Conservation (phyloP, 1,140 invertebrate genomes). For the Heliconius congener region DNA sequence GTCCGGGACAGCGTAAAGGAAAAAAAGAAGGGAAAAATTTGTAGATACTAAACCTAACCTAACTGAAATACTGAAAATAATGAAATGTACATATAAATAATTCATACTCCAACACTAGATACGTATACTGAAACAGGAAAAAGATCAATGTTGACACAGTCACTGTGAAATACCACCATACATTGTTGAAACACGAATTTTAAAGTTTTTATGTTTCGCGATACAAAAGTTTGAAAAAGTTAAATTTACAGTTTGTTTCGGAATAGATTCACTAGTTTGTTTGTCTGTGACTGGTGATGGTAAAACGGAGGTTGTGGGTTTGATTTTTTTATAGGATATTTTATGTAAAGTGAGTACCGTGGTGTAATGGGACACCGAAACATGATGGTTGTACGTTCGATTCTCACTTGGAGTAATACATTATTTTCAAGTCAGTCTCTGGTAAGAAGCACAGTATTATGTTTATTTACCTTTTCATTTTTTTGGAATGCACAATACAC, state of each 20-base stretch:
- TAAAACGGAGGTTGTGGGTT: neutral
- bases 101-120: neutral
- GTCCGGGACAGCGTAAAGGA: no score
- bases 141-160: neutral
- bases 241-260: neutral
- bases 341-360: no score
- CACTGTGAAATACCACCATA: neutral
- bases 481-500: no score
- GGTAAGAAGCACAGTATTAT: no score
- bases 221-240: neutral
- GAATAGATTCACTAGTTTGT: neutral
- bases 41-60: neutral
- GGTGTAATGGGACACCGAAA: no score
- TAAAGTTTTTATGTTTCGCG: neutral
- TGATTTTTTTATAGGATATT: no score
- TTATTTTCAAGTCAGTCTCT: no score
- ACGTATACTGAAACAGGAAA: neutral
- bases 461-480: no score
- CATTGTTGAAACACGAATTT: neutral
- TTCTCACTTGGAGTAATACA: no score
- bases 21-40: neutral
- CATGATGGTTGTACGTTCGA: no score
- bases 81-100: neutral
- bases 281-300: neutral
- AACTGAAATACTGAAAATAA: neutral